Evolutionary conservation across 2,888 invertebrate genomes (phyloP), one percentile per base, ranked within the genome.

Genomic region (Loripinus fragilis): DNA sequence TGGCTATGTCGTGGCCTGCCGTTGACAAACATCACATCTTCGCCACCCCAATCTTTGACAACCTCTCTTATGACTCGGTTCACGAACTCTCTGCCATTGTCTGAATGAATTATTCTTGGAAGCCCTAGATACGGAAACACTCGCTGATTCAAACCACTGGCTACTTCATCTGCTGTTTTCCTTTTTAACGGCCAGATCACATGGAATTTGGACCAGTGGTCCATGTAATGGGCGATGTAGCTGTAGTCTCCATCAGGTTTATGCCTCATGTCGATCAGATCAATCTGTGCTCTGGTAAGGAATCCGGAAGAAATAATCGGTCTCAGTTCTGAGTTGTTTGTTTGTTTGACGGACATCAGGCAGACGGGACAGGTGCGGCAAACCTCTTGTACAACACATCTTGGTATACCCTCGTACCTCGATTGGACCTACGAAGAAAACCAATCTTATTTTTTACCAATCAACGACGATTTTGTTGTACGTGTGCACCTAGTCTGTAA

Each of bases 51-150:
- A 42, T 73, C 71, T 67, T 30, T 65, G 35, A 74, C 79, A 71
- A 69, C 35, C 20, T 50, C 72, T 65, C 48, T 7, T 10, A 77
- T 33, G 1, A 76, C 35, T 41, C 50, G 52, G 45, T 82, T 82
- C 41, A 76, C 74, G 38, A 83, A 80, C 35, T 83, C 83, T 25
- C 68, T 45, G n/a, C 83, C 78, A 67, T 83, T 78, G 48, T 83
- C 80, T 10, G 60, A 67, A 45, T 83, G 80, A 25, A 80, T 72
- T n/a, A 80, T 81, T 3, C 69, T 23, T n/a, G 74, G 76, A 1
- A 73, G 12, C 33, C 80, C 78, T 25, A 72, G 23, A 33, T 81
- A 78, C 10, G 69, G 64, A 42, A 81, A 71, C 17, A 83, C 78
- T 52, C 78, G 48, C 35, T 80, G 76, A 38, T 78, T 66, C 20